A percentile compares a stretch with the other conserved stretches of the same genome.
phyloP scores from a whole-genome alignment of 2,797 vertebrate genomes.

The Cossypha caffra region DNA sequence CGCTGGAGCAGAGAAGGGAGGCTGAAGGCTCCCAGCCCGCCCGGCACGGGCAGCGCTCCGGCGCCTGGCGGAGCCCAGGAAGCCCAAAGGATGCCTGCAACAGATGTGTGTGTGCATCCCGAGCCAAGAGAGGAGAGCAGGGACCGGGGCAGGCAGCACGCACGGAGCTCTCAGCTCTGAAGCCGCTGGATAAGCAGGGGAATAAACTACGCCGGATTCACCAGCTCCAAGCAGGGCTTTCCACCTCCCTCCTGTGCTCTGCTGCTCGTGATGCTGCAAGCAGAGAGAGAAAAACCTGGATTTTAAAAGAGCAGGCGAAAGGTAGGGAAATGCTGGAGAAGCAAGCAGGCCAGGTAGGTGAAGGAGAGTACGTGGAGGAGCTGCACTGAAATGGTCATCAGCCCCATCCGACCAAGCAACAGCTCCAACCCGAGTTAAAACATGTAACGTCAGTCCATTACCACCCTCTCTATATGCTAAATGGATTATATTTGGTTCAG shows the following conservation, averaged over 20 bases:
- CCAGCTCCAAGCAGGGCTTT: background rate
- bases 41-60: background rate
- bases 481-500: slow-evolving; percentile 24
- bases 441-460: background rate
- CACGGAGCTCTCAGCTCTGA: background rate
- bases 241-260: background rate
- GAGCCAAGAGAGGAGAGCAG: background rate
- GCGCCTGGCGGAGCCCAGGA: background rate
- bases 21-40: background rate
- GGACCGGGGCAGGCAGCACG: rapidly evolving
- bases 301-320: background rate
- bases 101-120: background rate
- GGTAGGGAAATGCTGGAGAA: background rate
- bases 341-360: background rate
- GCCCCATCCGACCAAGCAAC: background rate
- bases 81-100: background rate
- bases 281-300: background rate
- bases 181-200: rapidly evolving
- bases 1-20: background rate
- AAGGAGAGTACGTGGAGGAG: rapidly evolving
- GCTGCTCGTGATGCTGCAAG: background rate
- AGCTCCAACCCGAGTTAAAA: background rate
- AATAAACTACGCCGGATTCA: background rate
- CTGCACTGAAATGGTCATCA: background rate
- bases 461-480: slow-evolving; percentile 5